Evolutionary conservation across 2,113 vertebrate species (phyloP), one percentile per base, ranked within the genome.

Genomic region (Leiothrix lutea): DNA sequence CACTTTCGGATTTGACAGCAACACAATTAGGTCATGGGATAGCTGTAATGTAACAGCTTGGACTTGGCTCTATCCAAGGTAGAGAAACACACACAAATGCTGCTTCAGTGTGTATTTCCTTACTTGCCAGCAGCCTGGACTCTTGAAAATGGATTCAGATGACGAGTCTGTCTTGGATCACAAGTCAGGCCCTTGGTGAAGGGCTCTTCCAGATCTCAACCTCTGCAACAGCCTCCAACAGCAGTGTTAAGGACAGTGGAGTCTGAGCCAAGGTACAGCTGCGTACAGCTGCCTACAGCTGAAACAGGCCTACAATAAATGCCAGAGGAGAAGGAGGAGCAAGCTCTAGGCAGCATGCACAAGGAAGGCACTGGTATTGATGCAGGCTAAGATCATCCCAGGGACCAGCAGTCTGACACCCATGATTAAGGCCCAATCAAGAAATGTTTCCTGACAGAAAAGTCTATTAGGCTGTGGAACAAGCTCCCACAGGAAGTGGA

Each of bases 361-460:
- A 57, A 66, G 50, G 57, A 72, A 90, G 13, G 28, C 35, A 16
- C 50, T 75, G 58, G 58, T 71, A 89, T 5, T 89, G 82, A 92
- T 62, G 51, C 29, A 83, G 80, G 36, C 58, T 77, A 66, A 82
- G 69, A 79, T 85, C 71, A 88, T 74, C 42, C 42, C 33, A 56
- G 50, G 48, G 92, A 94, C 81, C 58, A 72, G 58, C 64, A 74
- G n/a, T 69, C 33, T 90, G 88, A 92, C 47, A 84, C 54, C 60
- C 44, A 40, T 14, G 44, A 88, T 91, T 82, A 95, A 93, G 88
- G 74, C 22, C 58, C 64, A 66, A 70, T 48, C 78, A 82, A 86
- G 86, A 95, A 94, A 95, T 21, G 36, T 31, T 84, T 95, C 86
- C 80, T 86, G 90, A 73, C 91, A 93, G 67, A 57, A 64, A 92